Evolutionary conservation across 2,888 invertebrate genomes (phyloP), one percentile per base, ranked within the genome.

Genomic region (Fragum whitleyi): DNA sequence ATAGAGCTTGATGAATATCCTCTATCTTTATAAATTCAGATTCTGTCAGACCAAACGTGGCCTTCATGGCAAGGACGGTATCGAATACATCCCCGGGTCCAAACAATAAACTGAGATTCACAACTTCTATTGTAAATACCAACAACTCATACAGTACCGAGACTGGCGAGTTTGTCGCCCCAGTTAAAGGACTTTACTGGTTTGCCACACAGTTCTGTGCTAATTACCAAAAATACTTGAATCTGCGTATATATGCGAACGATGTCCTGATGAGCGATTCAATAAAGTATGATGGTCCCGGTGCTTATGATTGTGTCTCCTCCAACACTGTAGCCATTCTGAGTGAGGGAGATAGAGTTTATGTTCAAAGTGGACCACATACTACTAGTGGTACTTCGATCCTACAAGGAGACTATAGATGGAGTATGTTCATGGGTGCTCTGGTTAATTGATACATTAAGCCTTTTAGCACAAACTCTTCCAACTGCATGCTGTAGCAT

Each of bases 381-480:
- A 53, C 23, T n/a, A 53, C 19, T n/a, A 14, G 6, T 23, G n/a
- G n/a, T n/a, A n/a, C n/a, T 9, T 14, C n/a, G 7, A 53, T 53
- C 23, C n/a, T 0, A 9, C 53, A 53, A 53, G 53, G 23, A 7
- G n/a, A n/a, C 9, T 53, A 21, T 23, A 53, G n/a, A 53, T 53
- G 53, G 53, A 53, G 53, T n/a, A 53, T 53, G 53, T 53, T 53
- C n/a, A n/a, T 21, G 53, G 53, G 53, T 7, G 53, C 53, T n/a
- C 53, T 53, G n/a, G n/a, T 53, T 23, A 53, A 53, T 23, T 53
- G n/a, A n/a, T n/a, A n/a, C n/a, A n/a, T n/a, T n/a, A n/a, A n/a
- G n/a, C n/a, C n/a, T n/a, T n/a, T n/a, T n/a, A n/a, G n/a, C n/a
- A n/a, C n/a, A n/a, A n/a, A n/a, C n/a, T n/a, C n/a, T n/a, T n/a